A percentile compares a stretch with the other conserved stretches of the same genome.
Evolutionary conservation across 2,888 invertebrate genomes (phyloP).

Genomic region (Melanostoma scalare): DNA sequence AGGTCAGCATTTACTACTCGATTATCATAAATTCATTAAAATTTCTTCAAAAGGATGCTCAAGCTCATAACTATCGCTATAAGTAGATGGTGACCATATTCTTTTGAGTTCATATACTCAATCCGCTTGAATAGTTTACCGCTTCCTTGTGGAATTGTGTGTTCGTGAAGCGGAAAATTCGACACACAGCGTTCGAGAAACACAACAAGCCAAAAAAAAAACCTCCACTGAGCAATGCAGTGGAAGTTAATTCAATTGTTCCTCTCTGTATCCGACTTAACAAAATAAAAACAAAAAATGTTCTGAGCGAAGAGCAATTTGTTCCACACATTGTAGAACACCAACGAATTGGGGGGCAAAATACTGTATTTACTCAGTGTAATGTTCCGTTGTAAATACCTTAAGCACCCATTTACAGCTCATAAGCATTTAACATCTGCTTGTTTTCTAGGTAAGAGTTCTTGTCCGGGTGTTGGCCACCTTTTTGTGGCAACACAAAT

Average conservation of each 20-base stretch:
- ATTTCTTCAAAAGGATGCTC: slow-evolving; percentile 36
- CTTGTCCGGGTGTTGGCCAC: slow-evolving; percentile 24
- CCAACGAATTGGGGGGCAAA: slow-evolving; percentile 19
- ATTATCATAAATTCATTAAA: background rate
- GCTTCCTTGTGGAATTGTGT: slow-evolving; percentile 57
- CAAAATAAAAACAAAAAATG: slow-evolving; percentile 3
- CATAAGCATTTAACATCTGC: slow-evolving; percentile 50
- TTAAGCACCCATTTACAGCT: slow-evolving; percentile 53
- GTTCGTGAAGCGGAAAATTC: slow-evolving; percentile 37
- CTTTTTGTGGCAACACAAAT: slow-evolving; percentile 41
- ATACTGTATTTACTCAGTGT: slow-evolving; percentile 49
- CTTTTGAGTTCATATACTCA: background rate
- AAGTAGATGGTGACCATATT: slow-evolving; percentile 14
- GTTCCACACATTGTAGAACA: slow-evolving; percentile 45
- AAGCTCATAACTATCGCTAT: slow-evolving; percentile 13
- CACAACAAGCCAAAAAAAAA: slow-evolving; percentile 13
- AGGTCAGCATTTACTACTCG: slow-evolving; percentile 1
- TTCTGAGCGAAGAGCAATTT: slow-evolving; percentile 40
- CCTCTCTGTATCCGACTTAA: slow-evolving; percentile 1
- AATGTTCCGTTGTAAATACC: slow-evolving; percentile 64
- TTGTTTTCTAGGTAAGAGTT: background rate
- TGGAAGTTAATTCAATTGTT: slow-evolving; percentile 53
- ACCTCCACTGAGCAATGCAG: slow-evolving; percentile 38
- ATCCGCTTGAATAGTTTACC: slow-evolving; percentile 40
- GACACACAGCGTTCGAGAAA: slow-evolving; percentile 4